Base-by-base conservation (phyloP, 2,113 vertebrate species). In the Hypomesus transpacificus region DNA sequence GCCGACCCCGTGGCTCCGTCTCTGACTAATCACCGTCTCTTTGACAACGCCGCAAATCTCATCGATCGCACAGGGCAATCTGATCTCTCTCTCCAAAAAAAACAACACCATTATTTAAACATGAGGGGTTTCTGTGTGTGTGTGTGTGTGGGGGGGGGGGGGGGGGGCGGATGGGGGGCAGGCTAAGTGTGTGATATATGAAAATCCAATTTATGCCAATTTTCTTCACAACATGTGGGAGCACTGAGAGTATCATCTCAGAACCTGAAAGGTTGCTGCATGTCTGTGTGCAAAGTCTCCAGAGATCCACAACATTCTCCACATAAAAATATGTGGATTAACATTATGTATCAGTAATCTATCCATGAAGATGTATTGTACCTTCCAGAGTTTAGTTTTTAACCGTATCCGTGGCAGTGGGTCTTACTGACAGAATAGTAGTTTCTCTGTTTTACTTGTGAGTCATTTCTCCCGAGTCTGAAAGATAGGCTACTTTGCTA, bases 21-120 rank as follows among this genome's bases (percentile, higher is more conserved):
- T 46, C 31, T 17, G 51, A 75, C 39, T 80, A 84, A 88, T 86
- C 75, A 75, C 66, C 64, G 52, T 62, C 5, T 28, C 67, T 77
- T 66, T 75, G 79, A 71, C 74, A 65, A 66, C 34, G 56, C 22
- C 70, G 62, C 56, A 22, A 64, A 4, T 26, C 59, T 83, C 81
- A 84, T 87, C 56, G 60, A 88, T 90, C 86, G 84, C 75, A 13
- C 70, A 79, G 17, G 72, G 71, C 17, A 51, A 79, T 83, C 78
- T 78, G 83, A 88, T 85, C 84, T 71, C 66, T 46, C 39, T 9
- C 66, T 46, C 39, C 1, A 74, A 67, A 68, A 82, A 86, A 82
- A 87, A 72, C 82, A 80, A 84, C 78, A 51, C 67, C 77, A 82
- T 89, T 80, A 84, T 71, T 86, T 77, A 88, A 85, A 88, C 84